Base-by-base conservation (phyloP, 2,888 invertebrate genomes). In the Lasius fuliginosus region DNA sequence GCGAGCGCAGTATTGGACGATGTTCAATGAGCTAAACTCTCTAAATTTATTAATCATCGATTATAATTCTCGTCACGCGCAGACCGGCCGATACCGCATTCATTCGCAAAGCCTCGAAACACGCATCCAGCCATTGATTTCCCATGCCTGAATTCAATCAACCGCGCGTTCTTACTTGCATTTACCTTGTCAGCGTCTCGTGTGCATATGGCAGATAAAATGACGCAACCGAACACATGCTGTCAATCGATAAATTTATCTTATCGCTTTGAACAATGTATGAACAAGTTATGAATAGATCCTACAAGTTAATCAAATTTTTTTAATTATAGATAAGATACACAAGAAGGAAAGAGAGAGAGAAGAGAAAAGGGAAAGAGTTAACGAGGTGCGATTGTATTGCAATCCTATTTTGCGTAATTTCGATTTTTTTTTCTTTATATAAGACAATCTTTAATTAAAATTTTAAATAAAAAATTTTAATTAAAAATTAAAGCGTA, bases 151-250 rank as follows among this genome's bases (percentile, higher is more conserved):
- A 84, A 84, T 73, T 77, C 82, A 73, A 82, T 69, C 76, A 40
- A 42, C 71, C 40, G 18, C 33, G 62, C 75, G 74, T 86, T 81
- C 75, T 74, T 84, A 84, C 76, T 74, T 81, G 73, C 68, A 74
- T 82, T 82, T 84, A 84, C 76, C 74, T 60, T 53, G 33, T 62
- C 62, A 56, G 11, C 33, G 60, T 62, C 53, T 53, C 46, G 30
- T 42, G 64, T 67, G 56, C 64, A 46, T 64, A 56, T 36, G 42
- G 30, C 36, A 67, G 77, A 87, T 84, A 87, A 86, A 77, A 60
- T 42, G 36, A 60, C 65, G 67, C 42, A 86, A 81, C 58, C 56
- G 81, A 86, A 79, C 83, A 86, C 76, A 71, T 65, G 87, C 74
- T 76, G 82, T 68, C 74, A 68, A 64, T 40, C 71, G 64, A 85